Evolutionary conservation across 2,888 invertebrate species (phyloP).

Genomic region (Ethmia dodecea): DNA sequence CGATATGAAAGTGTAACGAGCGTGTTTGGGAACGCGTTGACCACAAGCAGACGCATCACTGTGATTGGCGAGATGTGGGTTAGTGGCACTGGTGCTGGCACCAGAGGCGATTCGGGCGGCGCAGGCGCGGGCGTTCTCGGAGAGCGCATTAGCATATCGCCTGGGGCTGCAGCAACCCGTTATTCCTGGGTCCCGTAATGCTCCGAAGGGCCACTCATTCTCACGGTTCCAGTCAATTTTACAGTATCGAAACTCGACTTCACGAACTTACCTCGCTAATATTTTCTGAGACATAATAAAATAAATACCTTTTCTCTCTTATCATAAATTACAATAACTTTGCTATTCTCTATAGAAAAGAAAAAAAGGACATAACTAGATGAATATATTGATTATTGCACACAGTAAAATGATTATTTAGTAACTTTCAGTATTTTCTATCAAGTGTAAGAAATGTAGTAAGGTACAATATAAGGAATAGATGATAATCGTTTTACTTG

Average conservation of each 20-base stretch:
- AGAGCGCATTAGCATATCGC: slow-evolving; percentile 66
- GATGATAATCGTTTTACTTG: no score
- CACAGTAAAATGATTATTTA: no score
- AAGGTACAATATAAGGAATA: no score
- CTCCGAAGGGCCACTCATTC: slow-evolving; percentile 53
- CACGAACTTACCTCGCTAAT: background rate
- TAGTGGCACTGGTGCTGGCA: slow-evolving; percentile 50
- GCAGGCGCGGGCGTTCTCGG: slow-evolving; percentile 37
- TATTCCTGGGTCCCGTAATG: slow-evolving; percentile 62
- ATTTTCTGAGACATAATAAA: background rate
- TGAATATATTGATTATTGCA: no score
- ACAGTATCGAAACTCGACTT: slow-evolving; percentile 15
- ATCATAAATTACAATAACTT: background rate
- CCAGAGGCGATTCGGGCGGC: slow-evolving; percentile 37
- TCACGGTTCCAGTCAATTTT: slow-evolving; percentile 50
- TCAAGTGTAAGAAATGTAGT: no score
- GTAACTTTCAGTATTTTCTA: no score
- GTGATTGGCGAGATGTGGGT: slow-evolving; percentile 63
- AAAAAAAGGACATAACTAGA: no score
- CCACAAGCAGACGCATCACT: slow-evolving; percentile 65
- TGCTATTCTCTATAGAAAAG: no score
- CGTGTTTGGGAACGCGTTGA: slow-evolving; percentile 62
- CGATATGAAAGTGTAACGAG: slow-evolving; percentile 71
- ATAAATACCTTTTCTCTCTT: background rate
- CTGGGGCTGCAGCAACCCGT: slow-evolving; percentile 62